phyloP scores from a whole-genome alignment of 1,140 invertebrate genomes.

The Aporrectodea caliginosa region DNA sequence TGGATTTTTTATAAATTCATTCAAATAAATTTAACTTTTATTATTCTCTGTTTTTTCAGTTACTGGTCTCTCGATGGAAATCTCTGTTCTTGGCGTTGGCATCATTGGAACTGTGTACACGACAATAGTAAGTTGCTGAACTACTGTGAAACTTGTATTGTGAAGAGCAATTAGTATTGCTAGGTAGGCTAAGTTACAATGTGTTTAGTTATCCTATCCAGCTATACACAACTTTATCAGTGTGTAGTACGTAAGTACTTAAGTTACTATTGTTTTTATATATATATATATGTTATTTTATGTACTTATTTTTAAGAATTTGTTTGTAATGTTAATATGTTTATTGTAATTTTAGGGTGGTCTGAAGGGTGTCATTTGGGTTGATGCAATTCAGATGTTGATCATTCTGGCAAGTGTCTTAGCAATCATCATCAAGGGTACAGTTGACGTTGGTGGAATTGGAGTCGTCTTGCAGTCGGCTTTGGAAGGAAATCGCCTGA shows the following conservation, averaged over 20 bases:
- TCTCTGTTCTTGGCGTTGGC: slow-evolving; percentile 54
- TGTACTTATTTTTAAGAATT: too few species aligned
- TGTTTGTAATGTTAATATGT: too few species aligned
- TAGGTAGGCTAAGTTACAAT: too few species aligned
- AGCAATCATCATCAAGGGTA: slow-evolving; percentile 67
- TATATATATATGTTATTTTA: too few species aligned
- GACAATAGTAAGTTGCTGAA: slow-evolving; percentile 65
- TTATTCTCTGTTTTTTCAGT: slow-evolving; percentile 44
- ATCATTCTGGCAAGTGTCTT: slow-evolving; percentile 77
- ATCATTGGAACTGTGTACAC: slow-evolving; percentile 77
- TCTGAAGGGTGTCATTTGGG: slow-evolving; percentile 80
- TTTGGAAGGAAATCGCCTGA: slow-evolving; percentile 63
- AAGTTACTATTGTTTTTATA: too few species aligned
- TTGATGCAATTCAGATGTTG: slow-evolving; percentile 77
- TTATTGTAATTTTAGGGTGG: slow-evolving; percentile 73
- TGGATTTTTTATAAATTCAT: too few species aligned
- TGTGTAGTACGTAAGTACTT: too few species aligned
- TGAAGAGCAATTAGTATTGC: too few species aligned
- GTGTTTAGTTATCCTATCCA: too few species aligned
- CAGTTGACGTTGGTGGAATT: slow-evolving; percentile 65
- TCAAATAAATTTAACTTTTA: too few species aligned
- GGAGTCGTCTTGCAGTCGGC: slow-evolving; percentile 64
- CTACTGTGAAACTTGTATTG: too few species aligned
- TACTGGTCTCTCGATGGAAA: slow-evolving; percentile 20
- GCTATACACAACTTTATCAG: too few species aligned